phyloP scores from a whole-genome alignment of 2,797 vertebrate genomes.

The Podarcis lilfordi region DNA sequence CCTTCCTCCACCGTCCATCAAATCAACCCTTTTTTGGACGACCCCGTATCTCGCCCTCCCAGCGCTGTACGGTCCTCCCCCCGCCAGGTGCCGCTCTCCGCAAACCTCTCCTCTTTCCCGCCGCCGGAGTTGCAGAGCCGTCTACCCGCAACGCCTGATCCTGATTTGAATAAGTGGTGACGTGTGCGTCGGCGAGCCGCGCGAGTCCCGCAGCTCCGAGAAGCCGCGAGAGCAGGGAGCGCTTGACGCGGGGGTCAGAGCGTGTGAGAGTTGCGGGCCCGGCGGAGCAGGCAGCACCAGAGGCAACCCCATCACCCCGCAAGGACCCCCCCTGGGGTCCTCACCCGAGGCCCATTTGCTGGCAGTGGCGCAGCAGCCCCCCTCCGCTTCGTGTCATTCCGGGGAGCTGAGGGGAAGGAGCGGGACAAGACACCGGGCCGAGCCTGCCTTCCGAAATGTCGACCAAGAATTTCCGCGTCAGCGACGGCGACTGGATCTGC shows the following conservation, averaged over 20 bases:
- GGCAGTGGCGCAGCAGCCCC: neutral
- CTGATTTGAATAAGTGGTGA: too few relatives aligned
- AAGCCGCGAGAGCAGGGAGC: too few relatives aligned
- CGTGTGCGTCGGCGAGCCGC: too few relatives aligned
- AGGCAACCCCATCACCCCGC: neutral
- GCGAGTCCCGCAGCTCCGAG: too few relatives aligned
- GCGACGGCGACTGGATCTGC: conserved; percentile 98
- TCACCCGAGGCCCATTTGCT: neutral
- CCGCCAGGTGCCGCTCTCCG: neutral
- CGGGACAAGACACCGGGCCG: neutral
- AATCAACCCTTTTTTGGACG: too few relatives aligned
- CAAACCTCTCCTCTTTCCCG: rapidly evolving
- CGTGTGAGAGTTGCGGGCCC: neutral
- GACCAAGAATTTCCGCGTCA: conserved; percentile 97
- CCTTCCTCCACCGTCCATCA: too few relatives aligned
- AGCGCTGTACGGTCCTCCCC: neutral
- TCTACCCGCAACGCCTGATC: conserved; percentile 18
- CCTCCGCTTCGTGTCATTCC: neutral
- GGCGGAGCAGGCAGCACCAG: conserved; percentile 2
- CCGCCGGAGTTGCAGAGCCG: neutral
- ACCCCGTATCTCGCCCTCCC: neutral
- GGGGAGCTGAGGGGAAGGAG: neutral
- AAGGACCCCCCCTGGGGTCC: neutral
- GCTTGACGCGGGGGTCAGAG: too few relatives aligned
- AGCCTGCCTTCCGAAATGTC: conserved; percentile 81